phyloP scores from a whole-genome alignment of 2,797 vertebrate genomes.

The Trachurus trachurus region DNA sequence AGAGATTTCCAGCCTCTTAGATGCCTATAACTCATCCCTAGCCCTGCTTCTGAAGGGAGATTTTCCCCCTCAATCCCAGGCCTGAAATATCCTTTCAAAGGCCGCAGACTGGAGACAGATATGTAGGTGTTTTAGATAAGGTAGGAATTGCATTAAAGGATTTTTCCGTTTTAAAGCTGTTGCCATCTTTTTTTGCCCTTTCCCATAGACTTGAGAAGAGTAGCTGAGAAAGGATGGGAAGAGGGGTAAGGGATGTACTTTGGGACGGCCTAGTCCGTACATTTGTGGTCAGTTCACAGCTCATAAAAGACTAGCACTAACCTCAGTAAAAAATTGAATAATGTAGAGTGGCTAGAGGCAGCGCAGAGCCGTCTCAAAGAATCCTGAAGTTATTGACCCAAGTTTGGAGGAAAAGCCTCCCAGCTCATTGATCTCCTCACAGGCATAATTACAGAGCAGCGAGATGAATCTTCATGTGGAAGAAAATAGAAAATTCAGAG shows the following conservation, averaged over 20 bases:
- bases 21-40: constrained; percentile 89
- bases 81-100: constrained; percentile 89
- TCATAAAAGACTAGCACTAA: constrained; percentile 84
- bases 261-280: constrained; percentile 79
- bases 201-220: constrained; percentile 84
- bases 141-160: constrained; percentile 91
- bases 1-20: constrained; percentile 89
- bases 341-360: constrained; percentile 76
- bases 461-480: constrained; percentile 70
- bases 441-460: constrained; percentile 77
- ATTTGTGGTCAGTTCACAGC: constrained; percentile 89
- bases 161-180: constrained; percentile 88
- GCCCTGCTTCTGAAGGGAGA: constrained; percentile 85
- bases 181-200: constrained; percentile 84
- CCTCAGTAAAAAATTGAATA: constrained; percentile 79
- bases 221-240: constrained; percentile 77
- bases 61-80: constrained; percentile 84
- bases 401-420: constrained; percentile 71
- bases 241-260: constrained; percentile 78
- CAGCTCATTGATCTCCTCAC: constrained; percentile 77
- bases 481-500: constrained; percentile 67
- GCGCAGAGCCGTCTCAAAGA: constrained; percentile 70
- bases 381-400: constrained; percentile 76
- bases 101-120: constrained; percentile 89
- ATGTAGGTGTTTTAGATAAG: constrained; percentile 92